Percentiles rank a stretch among this genome's conserved stretches.
phyloP scores from a whole-genome alignment of 2,113 vertebrate species.

The Pithys albifrons region DNA sequence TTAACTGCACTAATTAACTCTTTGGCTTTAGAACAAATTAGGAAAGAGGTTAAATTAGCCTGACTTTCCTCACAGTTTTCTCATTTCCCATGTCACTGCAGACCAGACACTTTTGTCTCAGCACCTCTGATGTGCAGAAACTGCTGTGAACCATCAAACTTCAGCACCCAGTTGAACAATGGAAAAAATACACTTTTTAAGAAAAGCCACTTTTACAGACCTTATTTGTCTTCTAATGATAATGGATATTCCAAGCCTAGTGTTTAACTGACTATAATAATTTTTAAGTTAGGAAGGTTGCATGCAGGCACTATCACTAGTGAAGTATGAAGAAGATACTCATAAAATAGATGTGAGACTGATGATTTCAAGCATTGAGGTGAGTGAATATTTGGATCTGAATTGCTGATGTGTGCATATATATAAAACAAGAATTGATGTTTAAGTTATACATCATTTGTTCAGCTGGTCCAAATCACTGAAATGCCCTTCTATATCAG shows the following conservation, averaged over 20 bases:
- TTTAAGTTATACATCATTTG: background rate
- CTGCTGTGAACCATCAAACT: background rate
- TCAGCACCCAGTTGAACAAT: background rate
- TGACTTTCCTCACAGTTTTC: background rate
- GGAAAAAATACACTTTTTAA: slow-evolving; percentile 26
- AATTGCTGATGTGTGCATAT: background rate
- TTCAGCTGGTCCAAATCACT: background rate
- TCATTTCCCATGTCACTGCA: background rate
- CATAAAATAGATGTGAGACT: fast-evolving
- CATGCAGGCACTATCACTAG: background rate
- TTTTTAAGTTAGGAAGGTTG: slow-evolving; percentile 19
- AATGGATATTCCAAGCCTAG: slow-evolving; percentile 26
- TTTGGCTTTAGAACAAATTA: slow-evolving; percentile 3
- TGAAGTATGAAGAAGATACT: background rate
- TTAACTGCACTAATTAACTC: slow-evolving; percentile 22
- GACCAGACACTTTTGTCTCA: background rate
- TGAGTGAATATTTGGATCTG: background rate
- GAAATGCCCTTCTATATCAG: background rate
- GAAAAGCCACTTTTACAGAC: background rate
- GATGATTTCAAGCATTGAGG: background rate
- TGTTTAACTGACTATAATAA: background rate
- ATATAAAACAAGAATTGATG: background rate
- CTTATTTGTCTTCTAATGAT: slow-evolving; percentile 45
- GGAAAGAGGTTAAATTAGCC: background rate
- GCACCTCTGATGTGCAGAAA: background rate